Base-by-base conservation (phyloP, 2,888 invertebrate genomes). In the Eugnorisma glareosa region DNA sequence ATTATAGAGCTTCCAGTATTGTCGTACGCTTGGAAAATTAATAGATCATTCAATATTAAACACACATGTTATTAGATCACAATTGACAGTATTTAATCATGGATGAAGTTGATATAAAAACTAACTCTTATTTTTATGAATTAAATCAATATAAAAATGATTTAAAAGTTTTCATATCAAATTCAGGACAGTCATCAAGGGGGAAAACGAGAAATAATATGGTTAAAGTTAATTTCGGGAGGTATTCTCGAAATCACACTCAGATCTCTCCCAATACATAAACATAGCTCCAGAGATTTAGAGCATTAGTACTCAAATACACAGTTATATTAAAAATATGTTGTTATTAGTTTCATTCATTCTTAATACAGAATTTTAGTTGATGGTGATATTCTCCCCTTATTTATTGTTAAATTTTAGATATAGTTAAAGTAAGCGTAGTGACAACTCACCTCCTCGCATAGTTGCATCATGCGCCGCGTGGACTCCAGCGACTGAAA, bases 401-500 rank as follows among this genome's bases (percentile, higher is more conserved):
- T 75, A 48, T 48, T 74, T 31, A 54, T 57, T 72, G 69, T 75
- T 37, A 28, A 66, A 54, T 68, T 18, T 77, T 79, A 80, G 37
- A 35, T 67, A 31, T 74, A 37, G n/a, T 48, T 66, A 66, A 69
- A 71, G 67, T 51, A 64, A 81, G 40, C 51, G 43, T 68, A 57
- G 79, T 71, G 71, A 71, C 73, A 83, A 90, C 98, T 98, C 97
- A 98, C 98, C 98, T 99, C 99, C 97, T 99, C 99, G 95, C 99
- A 99, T 96, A 99, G 97, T 90, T 98, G 97, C 97, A 99, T 97
- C 99, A 99, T 99, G 91, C 99, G 98, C 93, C 99, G 97, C 86
- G 99, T 99, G 92, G 98, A 98, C 95, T 99, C 99, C 97, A 99
- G 95, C 72, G 99, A 99, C 99, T 98, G 97, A 93, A 98, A 98